These are phyloP conservation scores for Automeris io DNA, from an alignment of 2,888 invertebrate species.

Conservation along the genomic window DNA sequence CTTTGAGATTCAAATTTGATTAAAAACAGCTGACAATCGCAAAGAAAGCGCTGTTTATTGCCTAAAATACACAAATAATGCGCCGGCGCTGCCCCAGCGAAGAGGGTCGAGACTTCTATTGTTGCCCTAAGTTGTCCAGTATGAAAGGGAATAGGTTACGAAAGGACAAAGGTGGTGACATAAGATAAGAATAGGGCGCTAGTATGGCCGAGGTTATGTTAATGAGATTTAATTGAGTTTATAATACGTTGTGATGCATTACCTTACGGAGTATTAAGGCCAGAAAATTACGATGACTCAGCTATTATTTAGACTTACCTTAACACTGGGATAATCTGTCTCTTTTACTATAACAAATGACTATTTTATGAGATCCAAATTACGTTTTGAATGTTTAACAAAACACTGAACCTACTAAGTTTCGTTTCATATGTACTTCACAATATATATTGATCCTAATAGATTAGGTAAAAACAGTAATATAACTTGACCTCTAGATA, in stretches of 20 bases:
- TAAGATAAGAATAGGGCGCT: conserved; percentile 50
- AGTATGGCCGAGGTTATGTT: conserved; percentile 56
- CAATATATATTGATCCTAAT: too few species aligned
- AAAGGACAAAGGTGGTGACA: conserved; percentile 73
- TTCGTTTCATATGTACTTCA: too few species aligned
- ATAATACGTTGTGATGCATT: conserved; percentile 69
- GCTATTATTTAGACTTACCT: conserved; percentile 15
- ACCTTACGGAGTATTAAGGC: conserved; percentile 35
- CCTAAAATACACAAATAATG: conserved; percentile 75
- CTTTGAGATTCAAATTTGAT: conserved; percentile 62
- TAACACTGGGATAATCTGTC: too few species aligned
- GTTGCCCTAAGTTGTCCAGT: conserved; percentile 65
- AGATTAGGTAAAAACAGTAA: too few species aligned
- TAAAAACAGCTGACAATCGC: conserved; percentile 62
- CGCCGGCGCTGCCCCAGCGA: conserved; percentile 54
- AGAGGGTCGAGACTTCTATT: conserved; percentile 71
- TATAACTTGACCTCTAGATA: too few species aligned
- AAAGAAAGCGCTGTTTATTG: conserved; percentile 76
- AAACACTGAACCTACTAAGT: too few species aligned
- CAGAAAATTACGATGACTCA: conserved; percentile 62
- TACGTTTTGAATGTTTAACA: too few species aligned
- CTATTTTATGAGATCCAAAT: too few species aligned
- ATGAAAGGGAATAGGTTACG: conserved; percentile 64
- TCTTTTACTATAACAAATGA: too few species aligned
- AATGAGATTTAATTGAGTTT: conserved; percentile 77